These are phyloP conservation scores for Acromyrmex echinatior DNA, from an alignment of 1,140 invertebrate species.

Conservation along the genomic window DNA sequence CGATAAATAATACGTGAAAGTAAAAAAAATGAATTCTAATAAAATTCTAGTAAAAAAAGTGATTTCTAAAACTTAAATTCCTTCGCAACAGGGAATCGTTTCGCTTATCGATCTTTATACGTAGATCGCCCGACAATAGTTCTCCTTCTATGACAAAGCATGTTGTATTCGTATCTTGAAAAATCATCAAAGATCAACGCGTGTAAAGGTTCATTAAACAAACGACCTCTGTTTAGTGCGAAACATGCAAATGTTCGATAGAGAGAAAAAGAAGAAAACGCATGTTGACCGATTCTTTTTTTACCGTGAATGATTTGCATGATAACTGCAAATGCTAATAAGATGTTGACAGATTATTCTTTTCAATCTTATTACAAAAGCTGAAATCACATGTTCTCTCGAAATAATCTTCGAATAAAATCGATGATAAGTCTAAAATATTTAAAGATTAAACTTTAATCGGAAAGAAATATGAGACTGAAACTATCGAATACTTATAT, in stretches of 20 bases:
- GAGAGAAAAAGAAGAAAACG: background rate
- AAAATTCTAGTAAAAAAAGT: background rate
- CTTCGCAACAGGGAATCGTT: background rate
- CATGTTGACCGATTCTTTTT: background rate
- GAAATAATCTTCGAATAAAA: background rate
- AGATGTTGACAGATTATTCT: background rate
- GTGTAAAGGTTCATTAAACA: background rate
- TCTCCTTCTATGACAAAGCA: background rate
- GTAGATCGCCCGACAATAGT: background rate
- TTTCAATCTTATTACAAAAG: background rate
- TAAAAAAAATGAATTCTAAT: background rate
- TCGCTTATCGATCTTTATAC: background rate
- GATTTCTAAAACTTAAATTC: background rate
- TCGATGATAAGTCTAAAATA: background rate
- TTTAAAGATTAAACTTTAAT: background rate
- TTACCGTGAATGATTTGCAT: background rate
- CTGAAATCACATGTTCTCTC: background rate
- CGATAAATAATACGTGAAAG: background rate
- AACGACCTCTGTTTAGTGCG: background rate
- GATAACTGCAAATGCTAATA: background rate
- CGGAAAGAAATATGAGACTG: background rate
- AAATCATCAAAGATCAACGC: conserved; percentile 2
- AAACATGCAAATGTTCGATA: background rate
- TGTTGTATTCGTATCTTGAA: background rate
- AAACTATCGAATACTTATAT: background rate